Evolutionary conservation across 2,113 vertebrate genomes (phyloP), one percentile per base, ranked within the genome.

Genomic region (Heloderma charlesbogerti): DNA sequence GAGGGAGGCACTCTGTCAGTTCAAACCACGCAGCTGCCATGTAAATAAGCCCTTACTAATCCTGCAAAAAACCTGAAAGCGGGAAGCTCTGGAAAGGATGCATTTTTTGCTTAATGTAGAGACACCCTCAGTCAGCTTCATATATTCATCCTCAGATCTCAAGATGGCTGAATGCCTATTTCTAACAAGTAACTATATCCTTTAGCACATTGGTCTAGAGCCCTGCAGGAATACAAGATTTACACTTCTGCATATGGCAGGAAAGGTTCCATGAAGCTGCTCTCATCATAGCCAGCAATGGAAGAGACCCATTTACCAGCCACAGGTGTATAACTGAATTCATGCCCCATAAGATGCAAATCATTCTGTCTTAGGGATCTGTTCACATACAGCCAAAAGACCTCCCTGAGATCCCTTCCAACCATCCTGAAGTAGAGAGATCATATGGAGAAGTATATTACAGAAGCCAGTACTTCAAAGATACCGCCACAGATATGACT

Each of bases 161-260:
- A 51, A 69, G 31, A 88, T 20, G 81, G 0, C n/a, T 25, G 13
- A 92, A 88, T 86, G 91, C 45, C 83, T 86, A 37, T 82, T 66
- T 45, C 48, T 34, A 22, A 84, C 48, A 80, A 80, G 45, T 83
- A 69, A n/a, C 51, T 82, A 57, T 45, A 82, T 82, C 15, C 18
- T 57, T 20, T 20, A 82, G 80, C 34, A n/a, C 15, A 18, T 34
- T 82, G 29, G 4, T 54, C 43, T 27, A n/a, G 31, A 20, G 15
- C 29, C 48, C 7, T 82, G 51, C 29, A 82, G 51, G 29, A 5
- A 82, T n/a, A n/a, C 31, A 34, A 82, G 80, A 31, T 82, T 78
- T 27, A 43, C 75, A 54, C 3, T 57, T 6, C 51, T 54, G 31
- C 18, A 8, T 37, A 60, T 40, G 20, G 4, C 54, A 37, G 16